Evolutionary conservation across 2,113 vertebrate genomes (phyloP), one percentile per base, ranked within the genome.

Genomic region (Microtus ochrogaster): DNA sequence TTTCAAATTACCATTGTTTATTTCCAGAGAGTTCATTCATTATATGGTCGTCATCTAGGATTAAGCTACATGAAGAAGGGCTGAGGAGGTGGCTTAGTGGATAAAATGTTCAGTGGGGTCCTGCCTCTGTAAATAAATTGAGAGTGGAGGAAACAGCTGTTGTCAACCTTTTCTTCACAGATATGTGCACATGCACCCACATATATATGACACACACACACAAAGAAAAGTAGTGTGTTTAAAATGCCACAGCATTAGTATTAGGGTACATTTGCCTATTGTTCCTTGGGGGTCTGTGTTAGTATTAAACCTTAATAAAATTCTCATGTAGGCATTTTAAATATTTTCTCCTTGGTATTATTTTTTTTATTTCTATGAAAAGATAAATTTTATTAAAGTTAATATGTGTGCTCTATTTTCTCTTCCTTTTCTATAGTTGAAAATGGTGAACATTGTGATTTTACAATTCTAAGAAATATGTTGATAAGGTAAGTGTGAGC

Each of bases 391-490:
- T 97, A 92, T 16, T 87, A 28, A 66, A 96, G 94, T 76, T 96
- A 96, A 97, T 84, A 5, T 72, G 28, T 93, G 55, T 94, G 65
- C 17, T 91, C n/a, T 94, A 0, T 89, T 93, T 79, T 78, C 28
- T 77, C 24, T 65, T 44, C 97, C 92, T 96, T 86, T 91, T 86
- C 90, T 95, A 39, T 96, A 99, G 99, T 99, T 98, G 99, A 99
- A 98, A 99, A 99, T 52, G 98, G 99, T 74, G 99, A 99, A 90
- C 99, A 99, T 98, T 99, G 99, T 97, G 99, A 99, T 98, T 99
- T 99, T 98, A 99, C 99, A 98, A 99, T 99, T 98, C 99, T 99
- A 98, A 99, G 99, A 98, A 99, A 99, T 98, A 99, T 99, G 99
- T 99, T 99, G 97, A 99, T 99, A 99, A 99, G 99, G 99, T 99